Conservation (phyloP, 2,888 invertebrate species). For the Melinaea menophilus region DNA sequence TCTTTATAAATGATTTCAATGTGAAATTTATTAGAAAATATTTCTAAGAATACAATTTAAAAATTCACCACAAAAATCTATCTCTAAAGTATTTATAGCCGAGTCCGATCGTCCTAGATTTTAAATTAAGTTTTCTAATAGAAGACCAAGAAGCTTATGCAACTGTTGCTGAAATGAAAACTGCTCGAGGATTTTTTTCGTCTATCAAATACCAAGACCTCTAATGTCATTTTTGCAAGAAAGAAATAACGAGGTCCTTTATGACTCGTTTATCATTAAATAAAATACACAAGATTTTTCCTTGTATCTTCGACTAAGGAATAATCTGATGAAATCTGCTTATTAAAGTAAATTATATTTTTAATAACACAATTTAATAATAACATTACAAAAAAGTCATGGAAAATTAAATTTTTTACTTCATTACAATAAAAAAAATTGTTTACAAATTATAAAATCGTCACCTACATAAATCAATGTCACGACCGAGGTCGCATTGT, state of each 20-base stretch:
- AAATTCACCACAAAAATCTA: no score
- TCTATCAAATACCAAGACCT: no score
- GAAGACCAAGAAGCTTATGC: conserved; percentile 11
- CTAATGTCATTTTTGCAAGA: no score
- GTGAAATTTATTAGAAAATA: no score
- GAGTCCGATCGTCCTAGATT: conserved; percentile 1
- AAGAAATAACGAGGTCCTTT: no score
- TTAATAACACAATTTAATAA: background rate
- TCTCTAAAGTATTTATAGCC: no score
- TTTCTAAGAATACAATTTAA: no score
- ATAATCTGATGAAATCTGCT: background rate
- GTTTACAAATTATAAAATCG: conserved; percentile 17
- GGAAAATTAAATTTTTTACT: background rate
- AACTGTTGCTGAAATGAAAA: conserved; percentile 19
- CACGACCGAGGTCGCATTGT: conserved; percentile 22
- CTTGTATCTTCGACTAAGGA: background rate
- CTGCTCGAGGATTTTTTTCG: conserved; percentile 16
- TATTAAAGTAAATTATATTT: background rate
- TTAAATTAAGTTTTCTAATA: conserved; percentile 14
- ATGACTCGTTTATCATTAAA: background rate
- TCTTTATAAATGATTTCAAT: no score
- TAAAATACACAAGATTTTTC: background rate
- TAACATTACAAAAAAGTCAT: background rate
- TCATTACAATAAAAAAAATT: conserved; percentile 7
- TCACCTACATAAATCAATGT: conserved; percentile 18